A percentile compares a stretch with the other conserved stretches of the same genome.
Conservation (phyloP, 2,888 invertebrate species). For the Myopa tessellatipennis region DNA sequence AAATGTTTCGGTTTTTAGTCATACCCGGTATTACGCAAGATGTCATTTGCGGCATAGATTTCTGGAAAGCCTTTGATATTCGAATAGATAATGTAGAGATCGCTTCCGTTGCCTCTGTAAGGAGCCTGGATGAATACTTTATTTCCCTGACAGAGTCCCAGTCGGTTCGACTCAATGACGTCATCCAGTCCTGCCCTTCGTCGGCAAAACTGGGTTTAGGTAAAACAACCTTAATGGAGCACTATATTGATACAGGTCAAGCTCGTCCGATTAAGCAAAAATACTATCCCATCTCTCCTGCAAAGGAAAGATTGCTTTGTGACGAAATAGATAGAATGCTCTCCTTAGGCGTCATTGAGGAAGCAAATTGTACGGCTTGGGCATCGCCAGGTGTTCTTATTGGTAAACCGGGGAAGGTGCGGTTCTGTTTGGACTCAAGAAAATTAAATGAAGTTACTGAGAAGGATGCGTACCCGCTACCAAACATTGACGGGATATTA, state of each 20-base stretch:
- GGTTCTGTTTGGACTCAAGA: no score
- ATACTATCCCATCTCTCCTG: not conserved
- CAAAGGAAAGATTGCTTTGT: constrained; percentile 32
- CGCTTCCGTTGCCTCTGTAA: not conserved
- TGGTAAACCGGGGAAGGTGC: no score
- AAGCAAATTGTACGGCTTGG: constrained; percentile 35
- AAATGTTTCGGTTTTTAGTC: no score
- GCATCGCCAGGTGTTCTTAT: no score
- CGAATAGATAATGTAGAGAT: not conserved
- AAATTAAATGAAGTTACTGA: no score
- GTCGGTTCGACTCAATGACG: not conserved
- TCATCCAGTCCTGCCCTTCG: no score
- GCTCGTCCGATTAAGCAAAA: constrained; percentile 8
- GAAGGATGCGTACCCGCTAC: constrained; percentile 19
- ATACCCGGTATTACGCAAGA: no score
- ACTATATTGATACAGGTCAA: not conserved
- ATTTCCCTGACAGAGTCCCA: not conserved
- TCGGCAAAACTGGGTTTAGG: not conserved
- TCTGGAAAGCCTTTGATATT: no score
- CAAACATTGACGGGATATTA: constrained; percentile 42
- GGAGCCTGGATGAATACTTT: not conserved
- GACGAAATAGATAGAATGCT: constrained; percentile 41
- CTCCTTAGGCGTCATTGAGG: constrained; percentile 51
- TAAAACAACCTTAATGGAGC: not conserved
- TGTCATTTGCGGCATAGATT: no score